Evolutionary conservation across 2,113 vertebrate genomes (phyloP).

Genomic region (Morone chrysops): DNA sequence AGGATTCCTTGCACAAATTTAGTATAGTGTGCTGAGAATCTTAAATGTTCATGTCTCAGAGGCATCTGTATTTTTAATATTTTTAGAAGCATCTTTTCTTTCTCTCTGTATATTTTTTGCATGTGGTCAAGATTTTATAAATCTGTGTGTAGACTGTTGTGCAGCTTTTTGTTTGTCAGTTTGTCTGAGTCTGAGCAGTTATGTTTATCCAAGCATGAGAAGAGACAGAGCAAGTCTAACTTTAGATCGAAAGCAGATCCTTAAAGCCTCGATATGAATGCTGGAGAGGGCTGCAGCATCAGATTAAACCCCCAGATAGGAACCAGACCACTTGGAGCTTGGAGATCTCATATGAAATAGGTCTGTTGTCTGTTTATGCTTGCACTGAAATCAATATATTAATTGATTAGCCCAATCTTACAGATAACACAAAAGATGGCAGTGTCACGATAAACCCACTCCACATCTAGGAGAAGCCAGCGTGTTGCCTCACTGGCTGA

Average conservation of each 20-base stretch:
- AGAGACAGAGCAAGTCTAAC: slow-evolving; percentile 45
- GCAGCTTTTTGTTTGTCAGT: slow-evolving; percentile 13
- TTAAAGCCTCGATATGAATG: slow-evolving; percentile 53
- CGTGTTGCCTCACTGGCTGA: slow-evolving; percentile 61
- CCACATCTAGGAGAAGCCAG: slow-evolving; percentile 33
- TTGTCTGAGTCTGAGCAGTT: slow-evolving; percentile 26
- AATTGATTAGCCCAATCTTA: background rate
- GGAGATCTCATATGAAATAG: too few species aligned
- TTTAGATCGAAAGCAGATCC: slow-evolving; percentile 73
- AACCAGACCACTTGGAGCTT: slow-evolving; percentile 66
- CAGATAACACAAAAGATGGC: background rate
- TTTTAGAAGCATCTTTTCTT: background rate
- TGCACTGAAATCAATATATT: background rate
- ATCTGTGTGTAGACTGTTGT: slow-evolving; percentile 24
- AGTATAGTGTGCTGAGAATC: slow-evolving; percentile 25
- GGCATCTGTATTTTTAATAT: slow-evolving; percentile 4
- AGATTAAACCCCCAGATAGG: slow-evolving; percentile 63
- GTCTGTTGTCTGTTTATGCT: background rate
- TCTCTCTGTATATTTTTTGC: slow-evolving; percentile 6
- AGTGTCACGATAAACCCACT: background rate
- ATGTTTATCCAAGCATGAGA: slow-evolving; percentile 63
- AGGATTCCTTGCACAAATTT: slow-evolving; percentile 12
- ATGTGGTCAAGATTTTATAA: slow-evolving; percentile 9
- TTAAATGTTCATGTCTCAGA: slow-evolving; percentile 6
- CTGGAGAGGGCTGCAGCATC: slow-evolving; percentile 43